Percentiles rank a stretch among this genome's conserved stretches.
phyloP scores from a whole-genome alignment of 2,797 vertebrate genomes.

The Gila robusta region DNA sequence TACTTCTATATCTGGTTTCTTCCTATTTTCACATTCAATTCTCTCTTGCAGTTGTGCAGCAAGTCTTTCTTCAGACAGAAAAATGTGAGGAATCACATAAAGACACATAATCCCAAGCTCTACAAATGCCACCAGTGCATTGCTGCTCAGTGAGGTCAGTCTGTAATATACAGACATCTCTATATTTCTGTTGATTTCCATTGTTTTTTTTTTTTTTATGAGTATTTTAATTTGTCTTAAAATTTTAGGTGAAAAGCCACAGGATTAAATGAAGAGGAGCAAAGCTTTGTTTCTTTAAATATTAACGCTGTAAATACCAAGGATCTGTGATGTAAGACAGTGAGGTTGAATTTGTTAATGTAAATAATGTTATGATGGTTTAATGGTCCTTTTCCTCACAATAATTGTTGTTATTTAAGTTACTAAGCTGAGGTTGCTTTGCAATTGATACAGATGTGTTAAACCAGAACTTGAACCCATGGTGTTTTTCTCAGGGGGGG shows the following conservation, averaged over 20 bases:
- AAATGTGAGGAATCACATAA: constrained; percentile 84
- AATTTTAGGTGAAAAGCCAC: constrained; percentile 50
- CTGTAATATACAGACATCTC: constrained; percentile 1
- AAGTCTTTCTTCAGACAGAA: constrained; percentile 84
- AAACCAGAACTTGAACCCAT: constrained; percentile 77
- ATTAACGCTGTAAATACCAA: constrained; percentile 77
- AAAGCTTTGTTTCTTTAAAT: constrained; percentile 56
- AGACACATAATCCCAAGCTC: constrained; percentile 82
- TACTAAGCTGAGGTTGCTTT: constrained; percentile 75
- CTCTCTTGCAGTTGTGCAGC: constrained; percentile 79
- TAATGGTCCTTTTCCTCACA: constrained; percentile 60
- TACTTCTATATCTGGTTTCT: not conserved
- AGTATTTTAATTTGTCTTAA: constrained; percentile 12
- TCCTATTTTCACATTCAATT: constrained; percentile 3
- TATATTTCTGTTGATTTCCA: not conserved
- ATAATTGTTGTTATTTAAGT: constrained; percentile 79
- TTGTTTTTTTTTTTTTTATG: not conserved
- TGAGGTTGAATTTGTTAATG: constrained; percentile 72
- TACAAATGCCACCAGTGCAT: constrained; percentile 84
- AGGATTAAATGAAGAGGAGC: constrained; percentile 42
- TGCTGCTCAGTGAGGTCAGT: constrained; percentile 72
- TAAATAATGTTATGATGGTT: constrained; percentile 70
- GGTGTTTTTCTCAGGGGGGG: constrained; percentile 78
- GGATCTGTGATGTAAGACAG: constrained; percentile 71
- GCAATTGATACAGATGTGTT: constrained; percentile 71